Evolutionary conservation across 2,797 vertebrate species (phyloP).

Genomic region (Sphenodon punctatus): DNA sequence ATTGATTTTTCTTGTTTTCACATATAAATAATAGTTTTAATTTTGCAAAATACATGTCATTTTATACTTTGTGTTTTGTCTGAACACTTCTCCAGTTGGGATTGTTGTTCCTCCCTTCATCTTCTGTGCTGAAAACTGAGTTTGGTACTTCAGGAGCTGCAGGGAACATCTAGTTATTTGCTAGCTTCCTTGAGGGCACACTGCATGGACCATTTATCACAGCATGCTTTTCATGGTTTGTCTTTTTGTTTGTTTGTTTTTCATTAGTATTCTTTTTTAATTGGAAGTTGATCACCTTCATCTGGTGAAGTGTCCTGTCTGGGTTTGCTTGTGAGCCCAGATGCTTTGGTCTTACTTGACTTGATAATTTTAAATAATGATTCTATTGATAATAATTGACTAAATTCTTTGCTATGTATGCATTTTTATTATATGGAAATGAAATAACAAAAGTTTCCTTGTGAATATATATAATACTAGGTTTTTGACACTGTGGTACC

Average conservation of each 20-base stretch:
- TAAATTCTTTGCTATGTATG: too few relatives aligned
- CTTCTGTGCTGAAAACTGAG: too few relatives aligned
- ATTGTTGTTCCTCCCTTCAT: too few relatives aligned
- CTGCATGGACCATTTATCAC: background rate
- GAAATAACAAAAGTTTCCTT: background rate
- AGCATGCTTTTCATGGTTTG: background rate
- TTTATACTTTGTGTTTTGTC: background rate
- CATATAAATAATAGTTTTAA: background rate
- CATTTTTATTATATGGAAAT: background rate
- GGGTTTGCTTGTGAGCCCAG: background rate
- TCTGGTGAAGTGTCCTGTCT: background rate
- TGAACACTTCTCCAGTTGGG: background rate
- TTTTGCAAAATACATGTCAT: background rate
- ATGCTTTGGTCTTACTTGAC: background rate
- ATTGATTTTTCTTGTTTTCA: constrained; percentile 5
- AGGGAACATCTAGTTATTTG: too few relatives aligned
- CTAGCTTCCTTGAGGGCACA: constrained; percentile 1
- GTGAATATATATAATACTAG: too few relatives aligned
- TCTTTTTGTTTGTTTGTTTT: background rate
- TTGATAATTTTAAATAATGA: too few relatives aligned
- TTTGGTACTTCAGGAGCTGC: too few relatives aligned
- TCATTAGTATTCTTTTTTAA: background rate
- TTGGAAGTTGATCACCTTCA: background rate
- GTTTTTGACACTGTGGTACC: too few relatives aligned
- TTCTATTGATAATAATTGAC: too few relatives aligned